Evolutionary conservation across 2,888 invertebrate genomes (phyloP).

Genomic region (Drosophila helvetica): DNA sequence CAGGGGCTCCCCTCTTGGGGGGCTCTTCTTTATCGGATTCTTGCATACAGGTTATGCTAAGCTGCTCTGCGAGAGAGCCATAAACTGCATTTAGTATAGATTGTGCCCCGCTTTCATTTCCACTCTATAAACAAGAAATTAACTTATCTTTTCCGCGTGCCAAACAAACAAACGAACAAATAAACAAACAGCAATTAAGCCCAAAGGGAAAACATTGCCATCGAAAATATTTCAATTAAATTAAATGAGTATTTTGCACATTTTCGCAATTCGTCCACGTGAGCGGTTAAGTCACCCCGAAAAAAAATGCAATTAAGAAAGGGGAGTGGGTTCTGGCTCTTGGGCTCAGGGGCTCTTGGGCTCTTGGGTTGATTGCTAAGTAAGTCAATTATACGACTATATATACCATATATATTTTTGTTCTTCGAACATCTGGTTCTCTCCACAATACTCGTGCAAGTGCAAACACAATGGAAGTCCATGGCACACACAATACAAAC

Average conservation of each 20-base stretch:
- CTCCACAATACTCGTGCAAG: neutral
- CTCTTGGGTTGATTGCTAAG: constrained; percentile 1
- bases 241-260: constrained; percentile 17
- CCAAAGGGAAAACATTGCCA: constrained; percentile 39
- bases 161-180: constrained; percentile 21
- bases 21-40: constrained; percentile 11
- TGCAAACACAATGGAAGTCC: constrained; percentile 31
- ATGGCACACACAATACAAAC: constrained; percentile 32
- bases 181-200: constrained; percentile 17
- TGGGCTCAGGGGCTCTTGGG: neutral
- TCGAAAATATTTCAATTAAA: constrained; percentile 35
- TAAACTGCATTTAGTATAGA: constrained; percentile 21
- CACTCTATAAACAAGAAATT: constrained; percentile 36
- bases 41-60: neutral
- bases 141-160: constrained; percentile 35
- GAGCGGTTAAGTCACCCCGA: constrained; percentile 23
- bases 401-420: constrained; percentile 13
- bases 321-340: neutral
- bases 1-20: constrained; percentile 12
- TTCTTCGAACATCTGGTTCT: constrained; percentile 35
- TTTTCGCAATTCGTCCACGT: constrained; percentile 26
- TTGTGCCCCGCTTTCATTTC: constrained; percentile 11
- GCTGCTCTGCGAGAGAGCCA: neutral
- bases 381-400: constrained; percentile 24
- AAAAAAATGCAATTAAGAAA: constrained; percentile 23